Evolutionary conservation across 37 sponge, comb jelly and placozoan genomes (phyloP).

Genomic region (Petrosia ficiformis): DNA sequence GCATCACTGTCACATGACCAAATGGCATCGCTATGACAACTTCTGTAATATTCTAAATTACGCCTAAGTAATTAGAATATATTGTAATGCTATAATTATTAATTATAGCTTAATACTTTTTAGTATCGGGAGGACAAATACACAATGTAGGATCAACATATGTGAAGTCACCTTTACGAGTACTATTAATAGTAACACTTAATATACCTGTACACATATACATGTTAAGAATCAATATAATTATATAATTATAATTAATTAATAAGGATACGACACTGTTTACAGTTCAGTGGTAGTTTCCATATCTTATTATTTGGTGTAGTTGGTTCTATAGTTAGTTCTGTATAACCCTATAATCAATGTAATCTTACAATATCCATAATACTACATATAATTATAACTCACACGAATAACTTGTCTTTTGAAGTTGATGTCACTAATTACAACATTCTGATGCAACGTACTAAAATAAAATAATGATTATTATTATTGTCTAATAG

Average conservation of each 20-base stretch:
- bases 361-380: neutral
- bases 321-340: constrained; percentile 60
- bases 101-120: too few relatives aligned
- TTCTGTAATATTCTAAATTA: constrained; percentile 71
- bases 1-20: constrained; percentile 68
- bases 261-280: constrained; percentile 64
- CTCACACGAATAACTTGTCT: constrained; percentile 50
- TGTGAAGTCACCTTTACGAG: constrained; percentile 50
- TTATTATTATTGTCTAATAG: neutral
- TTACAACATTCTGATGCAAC: constrained; percentile 51
- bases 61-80: constrained; percentile 26
- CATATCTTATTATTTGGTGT: constrained; percentile 54
- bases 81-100: too few relatives aligned
- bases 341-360: constrained; percentile 55
- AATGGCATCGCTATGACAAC: constrained; percentile 46
- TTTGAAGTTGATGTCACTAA: constrained; percentile 74
- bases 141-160: constrained; percentile 69
- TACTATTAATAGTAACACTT: constrained; percentile 42
- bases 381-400: neutral
- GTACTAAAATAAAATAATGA: constrained; percentile 1
- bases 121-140: constrained; percentile 63
- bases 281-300: constrained; percentile 72
- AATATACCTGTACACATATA: constrained; percentile 21
- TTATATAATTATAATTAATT: neutral
- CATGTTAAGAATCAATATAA: constrained; percentile 2